Conservation (phyloP, 2,797 vertebrate genomes). For the Enteromius viviparus region DNA sequence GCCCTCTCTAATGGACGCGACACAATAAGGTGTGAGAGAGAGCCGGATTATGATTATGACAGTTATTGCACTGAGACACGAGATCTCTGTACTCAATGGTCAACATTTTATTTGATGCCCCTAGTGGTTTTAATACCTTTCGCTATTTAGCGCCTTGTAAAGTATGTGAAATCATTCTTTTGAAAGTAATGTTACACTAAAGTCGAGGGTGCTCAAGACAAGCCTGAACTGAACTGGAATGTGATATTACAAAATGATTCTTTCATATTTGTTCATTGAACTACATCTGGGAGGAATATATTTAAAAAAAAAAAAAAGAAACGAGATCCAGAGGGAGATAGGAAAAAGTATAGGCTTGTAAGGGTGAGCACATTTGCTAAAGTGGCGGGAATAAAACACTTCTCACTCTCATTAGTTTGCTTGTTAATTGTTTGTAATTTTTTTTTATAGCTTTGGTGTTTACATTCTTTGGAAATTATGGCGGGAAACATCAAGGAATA, state of each 20-base stretch:
- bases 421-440: background rate
- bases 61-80: background rate
- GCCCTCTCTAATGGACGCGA: constrained; percentile 16
- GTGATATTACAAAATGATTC: constrained; percentile 66
- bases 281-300: constrained; percentile 20
- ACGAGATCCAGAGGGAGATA: background rate
- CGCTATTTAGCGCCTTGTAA: background rate
- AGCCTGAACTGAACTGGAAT: constrained; percentile 74
- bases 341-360: background rate
- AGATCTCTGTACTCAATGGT: constrained; percentile 2
- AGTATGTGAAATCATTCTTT: constrained; percentile 36
- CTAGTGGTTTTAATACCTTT: background rate
- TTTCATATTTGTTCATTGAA: constrained; percentile 35
- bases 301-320: background rate
- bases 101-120: background rate
- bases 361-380: background rate
- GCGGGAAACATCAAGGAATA: background rate
- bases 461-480: background rate
- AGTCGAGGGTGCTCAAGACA: constrained; percentile 65
- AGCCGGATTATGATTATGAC: background rate
- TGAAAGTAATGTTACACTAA: constrained; percentile 27
- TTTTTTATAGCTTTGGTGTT: background rate
- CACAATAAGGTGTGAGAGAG: constrained; percentile 27
- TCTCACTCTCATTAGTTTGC: background rate
- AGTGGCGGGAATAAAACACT: background rate